Evolutionary conservation across 2,113 vertebrate genomes (phyloP), one percentile per base, ranked within the genome.

Genomic region (Collichthys lucidus): DNA sequence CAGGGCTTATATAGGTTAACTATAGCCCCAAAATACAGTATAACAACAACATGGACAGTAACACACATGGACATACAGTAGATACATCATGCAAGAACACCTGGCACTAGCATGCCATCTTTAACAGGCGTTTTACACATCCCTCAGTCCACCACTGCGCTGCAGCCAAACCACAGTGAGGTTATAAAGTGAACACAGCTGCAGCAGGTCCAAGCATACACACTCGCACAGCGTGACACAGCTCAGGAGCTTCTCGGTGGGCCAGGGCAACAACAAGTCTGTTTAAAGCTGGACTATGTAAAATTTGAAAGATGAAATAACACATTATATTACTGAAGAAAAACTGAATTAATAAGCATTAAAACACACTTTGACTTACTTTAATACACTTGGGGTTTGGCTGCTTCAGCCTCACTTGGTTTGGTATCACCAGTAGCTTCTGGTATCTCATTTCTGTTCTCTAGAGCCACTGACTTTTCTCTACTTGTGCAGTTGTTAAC

Each of bases 161-260:
- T 79, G 67, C 47, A 60, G 75, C 76, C 72, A 83, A 82, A 87
- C 67, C 80, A 70, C 70, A 77, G 11, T 1, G 77, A 83, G 64
- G 76, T 77, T 82, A 80, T 79, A 79, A 88, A 82, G 80, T 75
- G 76, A 89, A 69, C 86, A 73, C 92, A 92, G 92, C 90, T 93
- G 92, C 78, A 69, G 63, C 0, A 10, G 17, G 56, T 55, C 42
- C 20, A 6, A 56, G 22, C 80, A 47, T 14, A 15, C 71, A 69
- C 56, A 35, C n/a, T 65, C 49, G 59, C 55, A 72, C 79, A 81
- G 55, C 61, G 16, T 50, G 52, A 69, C 63, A 10, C 5, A 2
- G 52, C 69, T 64, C 57, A 46, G 35, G 40, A 55, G 80, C 20
- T 26, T 70, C 60, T 86, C 44, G 10, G 68, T 70, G 35, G 29